These are phyloP conservation scores for Periophthalmodon schlosseri DNA, from an alignment of 2,113 vertebrate species.

Conservation along the genomic window DNA sequence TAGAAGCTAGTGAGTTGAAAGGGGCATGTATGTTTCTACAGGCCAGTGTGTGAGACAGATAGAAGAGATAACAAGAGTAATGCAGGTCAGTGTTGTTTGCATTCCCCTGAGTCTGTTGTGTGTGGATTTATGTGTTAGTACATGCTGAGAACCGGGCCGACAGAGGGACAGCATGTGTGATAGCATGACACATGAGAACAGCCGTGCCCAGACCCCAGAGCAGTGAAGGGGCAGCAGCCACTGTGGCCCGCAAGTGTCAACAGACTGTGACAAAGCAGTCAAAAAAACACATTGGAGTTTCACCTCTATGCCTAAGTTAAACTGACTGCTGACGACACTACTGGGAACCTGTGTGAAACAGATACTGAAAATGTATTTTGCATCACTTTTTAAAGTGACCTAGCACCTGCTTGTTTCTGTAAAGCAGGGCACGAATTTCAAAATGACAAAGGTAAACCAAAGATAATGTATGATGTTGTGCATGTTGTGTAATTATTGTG, in stretches of 20 bases:
- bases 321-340: not conserved
- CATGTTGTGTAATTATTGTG: not conserved
- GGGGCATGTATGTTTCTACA: not conserved
- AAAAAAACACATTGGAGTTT: constrained; percentile 36
- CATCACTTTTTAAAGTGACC: constrained; percentile 23
- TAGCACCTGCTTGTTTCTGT: constrained; percentile 22
- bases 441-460: not conserved
- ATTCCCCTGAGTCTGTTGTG: constrained; percentile 26
- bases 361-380: constrained; percentile 48
- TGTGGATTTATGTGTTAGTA: constrained; percentile 5
- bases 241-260: constrained; percentile 50
- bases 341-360: constrained; percentile 10
- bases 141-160: constrained; percentile 2
- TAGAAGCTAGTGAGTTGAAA: not conserved
- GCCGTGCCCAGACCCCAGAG: constrained; percentile 12
- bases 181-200: constrained; percentile 46
- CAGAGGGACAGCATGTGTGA: constrained; percentile 15
- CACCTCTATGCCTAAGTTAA: constrained; percentile 8
- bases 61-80: not conserved
- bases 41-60: constrained; percentile 4
- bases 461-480: not conserved
- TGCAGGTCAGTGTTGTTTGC: constrained; percentile 26
- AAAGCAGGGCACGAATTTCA: not conserved
- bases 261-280: constrained; percentile 35
- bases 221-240: constrained; percentile 18